Percentiles rank a stretch among this genome's conserved stretches.
Conservation (phyloP, 37 sponge, comb jelly and placozoan species). For the Spongilla lacustris region DNA sequence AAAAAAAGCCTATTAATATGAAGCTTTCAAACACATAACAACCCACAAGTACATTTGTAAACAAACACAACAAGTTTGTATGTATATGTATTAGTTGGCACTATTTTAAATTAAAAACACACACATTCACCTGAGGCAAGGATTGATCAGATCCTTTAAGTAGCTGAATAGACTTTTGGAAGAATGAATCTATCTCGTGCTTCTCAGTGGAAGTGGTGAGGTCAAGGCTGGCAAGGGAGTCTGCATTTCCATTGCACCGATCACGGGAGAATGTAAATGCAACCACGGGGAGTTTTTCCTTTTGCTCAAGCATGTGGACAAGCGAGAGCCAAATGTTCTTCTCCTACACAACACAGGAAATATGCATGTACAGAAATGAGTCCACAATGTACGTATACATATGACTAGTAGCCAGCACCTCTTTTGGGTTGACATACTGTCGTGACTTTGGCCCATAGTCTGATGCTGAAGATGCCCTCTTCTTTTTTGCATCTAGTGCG, state of each 20-base stretch:
- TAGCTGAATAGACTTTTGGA: conserved; percentile 76
- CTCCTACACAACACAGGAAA: conserved; percentile 59
- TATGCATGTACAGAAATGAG: background rate
- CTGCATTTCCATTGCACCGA: conserved; percentile 86
- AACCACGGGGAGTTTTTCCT: conserved; percentile 89
- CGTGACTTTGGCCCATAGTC: conserved; percentile 52
- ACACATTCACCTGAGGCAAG: conserved; percentile 83
- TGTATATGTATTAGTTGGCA: background rate
- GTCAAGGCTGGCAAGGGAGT: conserved; percentile 75
- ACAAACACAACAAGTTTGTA: too few species aligned
- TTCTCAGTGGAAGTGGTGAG: conserved; percentile 84
- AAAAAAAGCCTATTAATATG: too few species aligned
- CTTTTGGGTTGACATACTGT: conserved; percentile 37
- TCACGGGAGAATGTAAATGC: conserved; percentile 94
- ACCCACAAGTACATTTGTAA: too few species aligned
- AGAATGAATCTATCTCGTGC: conserved; percentile 84
- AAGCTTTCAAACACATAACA: too few species aligned
- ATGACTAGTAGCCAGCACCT: conserved; percentile 37
- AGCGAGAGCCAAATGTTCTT: conserved; percentile 89
- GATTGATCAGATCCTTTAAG: conserved; percentile 84
- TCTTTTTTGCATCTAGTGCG: conserved; percentile 77
- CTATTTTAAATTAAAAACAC: background rate
- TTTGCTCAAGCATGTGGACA: conserved; percentile 73
- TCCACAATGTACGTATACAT: background rate
- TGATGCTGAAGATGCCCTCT: conserved; percentile 43